Conservation (phyloP, 2,797 vertebrate genomes). For the Babyrousa celebensis region DNA sequence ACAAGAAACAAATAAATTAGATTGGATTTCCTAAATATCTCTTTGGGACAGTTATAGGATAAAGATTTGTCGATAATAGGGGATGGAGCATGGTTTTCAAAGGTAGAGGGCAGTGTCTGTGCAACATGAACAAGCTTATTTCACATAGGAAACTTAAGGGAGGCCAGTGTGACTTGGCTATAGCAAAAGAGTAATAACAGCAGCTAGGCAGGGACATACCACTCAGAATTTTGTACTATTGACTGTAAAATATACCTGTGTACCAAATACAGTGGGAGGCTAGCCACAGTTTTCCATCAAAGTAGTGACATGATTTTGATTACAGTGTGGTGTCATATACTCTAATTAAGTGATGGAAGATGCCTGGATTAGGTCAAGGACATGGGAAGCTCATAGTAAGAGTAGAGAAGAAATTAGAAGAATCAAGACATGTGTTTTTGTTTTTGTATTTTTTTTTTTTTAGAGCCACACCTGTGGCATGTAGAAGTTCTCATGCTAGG, state of each 20-base stretch:
- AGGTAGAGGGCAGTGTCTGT: background rate
- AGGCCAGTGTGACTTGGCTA: background rate
- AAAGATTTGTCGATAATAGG: background rate
- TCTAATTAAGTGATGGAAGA: background rate
- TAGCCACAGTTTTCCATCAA: background rate
- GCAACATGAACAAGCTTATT: background rate
- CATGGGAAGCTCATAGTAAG: background rate
- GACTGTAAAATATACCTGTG: background rate
- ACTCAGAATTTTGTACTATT: background rate
- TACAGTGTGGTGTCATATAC: background rate
- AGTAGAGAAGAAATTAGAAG: background rate
- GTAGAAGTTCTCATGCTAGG: too few species aligned
- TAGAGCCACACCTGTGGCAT: too few species aligned
- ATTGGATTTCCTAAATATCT: background rate
- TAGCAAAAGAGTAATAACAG: background rate
- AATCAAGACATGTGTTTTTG: background rate
- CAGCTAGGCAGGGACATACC: background rate
- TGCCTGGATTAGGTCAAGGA: background rate
- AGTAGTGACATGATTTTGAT: background rate
- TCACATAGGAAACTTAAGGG: background rate
- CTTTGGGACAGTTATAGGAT: background rate
- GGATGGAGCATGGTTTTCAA: background rate
- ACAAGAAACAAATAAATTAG: background rate
- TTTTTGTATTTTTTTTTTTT: too few species aligned
- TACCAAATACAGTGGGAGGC: background rate